Evolutionary conservation across 2,113 vertebrate species (phyloP).

Genomic region (Hiodon alosoides): DNA sequence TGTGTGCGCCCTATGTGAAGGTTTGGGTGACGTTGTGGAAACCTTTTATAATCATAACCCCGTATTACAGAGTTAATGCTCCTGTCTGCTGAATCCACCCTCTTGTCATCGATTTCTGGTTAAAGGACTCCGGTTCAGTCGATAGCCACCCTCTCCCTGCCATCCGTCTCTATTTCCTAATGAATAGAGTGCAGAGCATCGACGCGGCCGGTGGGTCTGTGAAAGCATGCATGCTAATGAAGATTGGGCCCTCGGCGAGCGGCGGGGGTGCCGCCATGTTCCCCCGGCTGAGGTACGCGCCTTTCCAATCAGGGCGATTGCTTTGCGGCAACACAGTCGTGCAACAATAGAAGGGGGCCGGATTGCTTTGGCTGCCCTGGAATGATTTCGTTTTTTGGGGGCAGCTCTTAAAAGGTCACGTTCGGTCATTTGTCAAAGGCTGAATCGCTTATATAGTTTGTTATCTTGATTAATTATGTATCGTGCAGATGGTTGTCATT

Average conservation of each 20-base stretch:
- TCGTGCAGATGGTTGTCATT: constrained; percentile 47
- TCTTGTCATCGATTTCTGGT: constrained; percentile 69
- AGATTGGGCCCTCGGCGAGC: constrained; percentile 65
- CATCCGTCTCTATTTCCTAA: constrained; percentile 95
- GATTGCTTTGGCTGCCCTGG: constrained; percentile 51
- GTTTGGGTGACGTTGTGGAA: constrained; percentile 25
- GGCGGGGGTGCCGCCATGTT: constrained; percentile 36
- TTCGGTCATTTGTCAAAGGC: constrained; percentile 60
- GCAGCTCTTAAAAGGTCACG: constrained; percentile 57
- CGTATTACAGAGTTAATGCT: constrained; percentile 72
- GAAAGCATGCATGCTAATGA: constrained; percentile 90
- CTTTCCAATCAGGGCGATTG: constrained; percentile 67
- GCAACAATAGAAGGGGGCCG: constrained; percentile 51
- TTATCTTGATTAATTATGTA: constrained; percentile 58
- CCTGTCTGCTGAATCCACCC: constrained; percentile 70
- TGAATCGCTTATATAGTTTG: constrained; percentile 40
- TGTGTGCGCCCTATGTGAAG: background rate
- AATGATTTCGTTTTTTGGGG: constrained; percentile 54
- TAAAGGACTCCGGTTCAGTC: constrained; percentile 82
- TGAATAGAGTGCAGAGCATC: constrained; percentile 92
- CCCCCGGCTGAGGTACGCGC: constrained; percentile 26
- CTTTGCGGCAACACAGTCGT: constrained; percentile 51
- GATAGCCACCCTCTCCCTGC: constrained; percentile 69
- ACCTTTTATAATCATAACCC: constrained; percentile 70
- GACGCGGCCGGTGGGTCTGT: constrained; percentile 77